Evolutionary conservation across 2,113 vertebrate species (phyloP).

Genomic region (Setophaga petechia): DNA sequence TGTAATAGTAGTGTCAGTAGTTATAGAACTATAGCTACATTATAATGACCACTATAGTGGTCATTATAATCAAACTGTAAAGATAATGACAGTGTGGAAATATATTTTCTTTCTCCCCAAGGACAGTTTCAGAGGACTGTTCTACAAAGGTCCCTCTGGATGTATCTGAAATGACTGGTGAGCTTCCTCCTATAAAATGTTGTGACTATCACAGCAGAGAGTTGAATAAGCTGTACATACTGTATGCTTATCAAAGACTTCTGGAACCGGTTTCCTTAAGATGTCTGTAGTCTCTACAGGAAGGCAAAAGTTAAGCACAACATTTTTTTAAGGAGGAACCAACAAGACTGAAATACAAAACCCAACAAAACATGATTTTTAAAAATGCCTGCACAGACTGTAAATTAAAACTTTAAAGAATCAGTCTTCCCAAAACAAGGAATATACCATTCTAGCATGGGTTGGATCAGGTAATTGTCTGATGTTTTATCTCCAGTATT

Average conservation of each 20-base stretch:
- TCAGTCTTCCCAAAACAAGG: background rate
- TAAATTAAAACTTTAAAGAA: background rate
- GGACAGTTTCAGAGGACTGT: background rate
- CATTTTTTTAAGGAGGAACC: background rate
- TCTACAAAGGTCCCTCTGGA: background rate
- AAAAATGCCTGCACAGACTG: background rate
- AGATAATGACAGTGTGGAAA: constrained; percentile 24
- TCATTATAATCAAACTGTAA: constrained; percentile 42
- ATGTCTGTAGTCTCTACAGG: background rate
- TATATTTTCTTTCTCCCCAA: background rate
- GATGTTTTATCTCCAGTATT: background rate
- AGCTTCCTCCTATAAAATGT: background rate
- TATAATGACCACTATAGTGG: too few species aligned
- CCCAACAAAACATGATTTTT: background rate
- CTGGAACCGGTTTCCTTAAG: background rate
- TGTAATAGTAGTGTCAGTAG: background rate
- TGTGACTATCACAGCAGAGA: background rate
- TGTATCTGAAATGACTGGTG: background rate
- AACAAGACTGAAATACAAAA: background rate
- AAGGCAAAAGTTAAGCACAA: background rate
- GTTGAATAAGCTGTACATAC: background rate
- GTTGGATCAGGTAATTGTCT: background rate
- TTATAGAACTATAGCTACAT: constrained; percentile 11
- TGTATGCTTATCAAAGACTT: background rate
- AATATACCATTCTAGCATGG: background rate